Evolutionary conservation across 2,888 invertebrate species (phyloP).

Genomic region (Netelia virgata): DNA sequence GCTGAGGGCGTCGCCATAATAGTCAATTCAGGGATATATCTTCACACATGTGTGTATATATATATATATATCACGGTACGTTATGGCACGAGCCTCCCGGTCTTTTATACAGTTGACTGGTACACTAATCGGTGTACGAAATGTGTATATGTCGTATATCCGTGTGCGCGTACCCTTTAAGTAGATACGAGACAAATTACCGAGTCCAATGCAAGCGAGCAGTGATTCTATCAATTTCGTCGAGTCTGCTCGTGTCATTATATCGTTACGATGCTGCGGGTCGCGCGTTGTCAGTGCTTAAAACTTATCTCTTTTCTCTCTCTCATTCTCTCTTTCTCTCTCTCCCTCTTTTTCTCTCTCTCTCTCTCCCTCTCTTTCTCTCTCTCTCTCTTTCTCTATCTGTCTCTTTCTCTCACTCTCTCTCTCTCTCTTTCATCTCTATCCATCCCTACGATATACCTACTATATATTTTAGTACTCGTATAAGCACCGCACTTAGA

Average conservation of each 20-base stretch:
- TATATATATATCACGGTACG: slow-evolving; percentile 42
- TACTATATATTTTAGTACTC: slow-evolving; percentile 18
- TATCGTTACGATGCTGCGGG: slow-evolving; percentile 79
- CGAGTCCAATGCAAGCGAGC: slow-evolving; percentile 75
- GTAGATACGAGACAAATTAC: slow-evolving; percentile 77
- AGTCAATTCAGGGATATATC: slow-evolving; percentile 47
- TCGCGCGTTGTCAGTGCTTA: slow-evolving; percentile 54
- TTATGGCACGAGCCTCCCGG: slow-evolving; percentile 71
- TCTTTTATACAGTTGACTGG: slow-evolving; percentile 50
- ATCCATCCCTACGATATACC: neutral
- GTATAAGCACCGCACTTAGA: slow-evolving; percentile 36
- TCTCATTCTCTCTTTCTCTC: slow-evolving; percentile 24
- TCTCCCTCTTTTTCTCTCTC: slow-evolving; percentile 13
- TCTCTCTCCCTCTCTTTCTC: slow-evolving; percentile 29
- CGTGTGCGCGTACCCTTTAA: slow-evolving; percentile 57
- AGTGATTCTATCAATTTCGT: slow-evolving; percentile 83
- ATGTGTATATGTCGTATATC: slow-evolving; percentile 5
- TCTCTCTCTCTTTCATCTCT: slow-evolving; percentile 17
- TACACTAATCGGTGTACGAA: slow-evolving; percentile 12
- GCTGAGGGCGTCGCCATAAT: slow-evolving; percentile 37
- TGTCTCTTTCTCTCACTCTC: slow-evolving; percentile 32
- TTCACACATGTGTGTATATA: neutral
- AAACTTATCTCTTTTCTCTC: slow-evolving; percentile 46
- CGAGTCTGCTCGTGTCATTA: slow-evolving; percentile 81
- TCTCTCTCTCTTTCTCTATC: neutral